Evolutionary conservation across 2,113 vertebrate species (phyloP), one percentile per base, ranked within the genome.

Genomic region (Nothobranchius furzeri): DNA sequence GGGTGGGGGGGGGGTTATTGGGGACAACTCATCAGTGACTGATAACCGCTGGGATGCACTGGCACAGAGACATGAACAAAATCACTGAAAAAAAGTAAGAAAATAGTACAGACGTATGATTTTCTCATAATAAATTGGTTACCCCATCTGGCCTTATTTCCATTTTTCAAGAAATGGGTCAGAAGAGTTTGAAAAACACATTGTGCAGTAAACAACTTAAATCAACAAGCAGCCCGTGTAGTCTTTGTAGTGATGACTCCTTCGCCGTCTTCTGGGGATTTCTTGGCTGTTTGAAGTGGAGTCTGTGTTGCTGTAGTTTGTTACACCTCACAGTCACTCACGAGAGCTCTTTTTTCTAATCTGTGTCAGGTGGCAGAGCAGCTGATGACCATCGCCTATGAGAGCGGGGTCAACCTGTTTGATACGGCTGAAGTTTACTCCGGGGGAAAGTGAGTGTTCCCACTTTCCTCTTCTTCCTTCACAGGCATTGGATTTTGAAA

Each of bases 371-470:
- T 98, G 75, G 97, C 97, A 0, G 96, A 99, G 85, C 95, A 96
- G 89, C 91, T 99, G 85, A 98, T 98, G 97, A 98, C 97, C 2
- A 98, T 98, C 0, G 97, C 97, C 50, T 98, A 99, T 0, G 97
- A 99, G 82, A 96, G 94, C 0, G 97, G 97, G 1, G 96, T 99
- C 64, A 99, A 99, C 87, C 94, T 99, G 40, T 99, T 99, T 7
- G 97, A 99, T 84, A 99, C 97, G 0, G 97, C 97, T 0, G 97
- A 99, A 83, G 97, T 99, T 77, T 99, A 99, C 3, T 95, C 97
- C 0, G 96, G 95, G 0, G 97, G 97, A 51, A 98, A 95, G 97
- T 99, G 91, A 95, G 92, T 91, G 56, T 60, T 45, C 11, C n/a
- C n/a, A 36, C 48, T 55, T 56, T 48, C 69, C 43, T 65, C 52